Evolutionary conservation across 2,113 vertebrate species (phyloP), one percentile per base, ranked within the genome.

Genomic region (Salvelinus namaycush): DNA sequence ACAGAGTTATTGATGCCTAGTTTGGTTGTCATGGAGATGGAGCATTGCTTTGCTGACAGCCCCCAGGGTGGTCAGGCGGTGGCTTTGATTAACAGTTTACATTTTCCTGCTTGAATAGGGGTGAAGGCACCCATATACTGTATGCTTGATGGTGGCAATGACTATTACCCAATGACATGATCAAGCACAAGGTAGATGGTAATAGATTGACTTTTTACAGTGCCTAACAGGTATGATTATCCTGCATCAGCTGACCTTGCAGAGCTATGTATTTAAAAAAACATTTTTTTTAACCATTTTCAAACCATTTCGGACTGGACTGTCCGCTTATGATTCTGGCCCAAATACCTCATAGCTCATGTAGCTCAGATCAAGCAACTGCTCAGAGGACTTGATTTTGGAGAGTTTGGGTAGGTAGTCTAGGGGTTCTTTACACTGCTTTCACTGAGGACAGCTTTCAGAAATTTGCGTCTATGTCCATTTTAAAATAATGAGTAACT

Each of bases 141-240:
- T 59, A 22, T 65, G 51, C 74, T 66, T 39, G 66, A 77, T 71
- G 22, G 39, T 22, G 67, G 71, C 82, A 68, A 67, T 73, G 66
- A 75, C 65, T 29, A 2, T 24, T 18, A 82, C 74, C 62, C 26
- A 20, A 14, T 76, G 70, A 34, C 76, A 31, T 11, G 20, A 71
- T 74, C 70, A 82, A 89, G 85, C 79, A 84, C 85, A 83, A 78
- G 68, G 79, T 82, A 39, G 59, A 80, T 71, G 74, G 72, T 69
- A 69, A 34, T 6, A 12, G 0, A n/a, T 44, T 31, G 68, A 74
- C 74, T 78, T 67, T 62, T 59, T 75, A 66, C 80, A 75, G 89
- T 90, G 88, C 88, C 90, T 91, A 81, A 74, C 77, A 78, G 65
- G 14, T 31, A 51, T 6, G 79, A 13, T 48, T 7, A 74, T 79